Evolutionary conservation across 2,797 vertebrate genomes (phyloP).

Genomic region (Rhodeus uyekii): DNA sequence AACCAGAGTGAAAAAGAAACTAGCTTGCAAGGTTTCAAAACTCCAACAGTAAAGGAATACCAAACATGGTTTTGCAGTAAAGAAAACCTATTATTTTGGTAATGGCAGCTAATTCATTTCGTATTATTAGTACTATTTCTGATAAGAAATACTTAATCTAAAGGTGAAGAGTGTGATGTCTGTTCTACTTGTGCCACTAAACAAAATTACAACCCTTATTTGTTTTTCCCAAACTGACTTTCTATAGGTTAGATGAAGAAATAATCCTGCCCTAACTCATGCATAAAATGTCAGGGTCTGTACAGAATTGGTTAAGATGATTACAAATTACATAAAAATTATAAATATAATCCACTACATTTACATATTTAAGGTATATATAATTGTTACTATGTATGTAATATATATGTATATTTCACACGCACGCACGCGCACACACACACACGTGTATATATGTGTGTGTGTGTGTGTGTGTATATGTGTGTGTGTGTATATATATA

Average conservation of each 20-base stretch:
- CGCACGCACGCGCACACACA: too few relatives aligned
- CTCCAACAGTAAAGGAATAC: constrained; percentile 27
- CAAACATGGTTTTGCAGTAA: constrained; percentile 9
- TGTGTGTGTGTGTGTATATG: too few relatives aligned
- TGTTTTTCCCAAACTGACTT: not conserved
- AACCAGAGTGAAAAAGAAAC: constrained; percentile 36
- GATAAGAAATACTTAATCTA: not conserved
- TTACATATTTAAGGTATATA: too few relatives aligned
- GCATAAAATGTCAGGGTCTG: not conserved
- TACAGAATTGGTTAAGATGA: too few relatives aligned
- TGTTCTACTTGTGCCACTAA: not conserved
- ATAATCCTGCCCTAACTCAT: not conserved
- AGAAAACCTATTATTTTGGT: constrained; percentile 9
- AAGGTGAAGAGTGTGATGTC: not conserved
- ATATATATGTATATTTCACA: too few relatives aligned
- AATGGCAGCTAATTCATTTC: constrained; percentile 36
- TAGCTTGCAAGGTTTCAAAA: constrained; percentile 26
- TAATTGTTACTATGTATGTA: too few relatives aligned
- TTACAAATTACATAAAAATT: too few relatives aligned
- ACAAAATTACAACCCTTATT: not conserved
- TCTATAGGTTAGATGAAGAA: not conserved
- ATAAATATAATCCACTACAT: too few relatives aligned
- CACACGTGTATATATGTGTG: too few relatives aligned
- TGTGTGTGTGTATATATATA: too few relatives aligned
- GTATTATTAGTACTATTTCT: constrained; percentile 14